Percentiles rank a stretch among this genome's conserved stretches.
Conservation (phyloP, 2,113 vertebrate species). For the Prinia subflava region DNA sequence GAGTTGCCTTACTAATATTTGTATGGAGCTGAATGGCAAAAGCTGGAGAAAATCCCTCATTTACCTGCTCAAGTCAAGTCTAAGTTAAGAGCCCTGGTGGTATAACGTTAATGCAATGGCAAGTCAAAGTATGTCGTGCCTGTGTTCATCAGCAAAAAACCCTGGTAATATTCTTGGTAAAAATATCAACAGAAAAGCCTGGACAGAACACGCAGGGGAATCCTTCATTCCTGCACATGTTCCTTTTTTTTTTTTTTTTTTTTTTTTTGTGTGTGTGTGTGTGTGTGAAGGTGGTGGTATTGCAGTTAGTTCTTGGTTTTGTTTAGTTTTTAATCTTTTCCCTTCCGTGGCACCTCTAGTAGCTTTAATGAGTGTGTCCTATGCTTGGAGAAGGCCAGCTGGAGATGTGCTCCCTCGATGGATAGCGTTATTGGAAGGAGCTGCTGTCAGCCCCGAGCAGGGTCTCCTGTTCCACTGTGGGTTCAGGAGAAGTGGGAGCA, state of each 20-base stretch:
- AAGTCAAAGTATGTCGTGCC: neutral
- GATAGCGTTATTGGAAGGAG: rapidly evolving
- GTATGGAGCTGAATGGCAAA: neutral
- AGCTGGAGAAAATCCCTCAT: neutral
- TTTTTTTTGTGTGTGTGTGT: rapidly evolving
- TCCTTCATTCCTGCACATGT: neutral
- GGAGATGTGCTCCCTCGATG: neutral
- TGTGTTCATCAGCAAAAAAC: neutral
- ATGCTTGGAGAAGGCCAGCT: neutral
- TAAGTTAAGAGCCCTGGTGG: neutral
- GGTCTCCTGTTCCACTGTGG: neutral
- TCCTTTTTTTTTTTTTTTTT: neutral
- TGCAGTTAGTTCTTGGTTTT: neutral
- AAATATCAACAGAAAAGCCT: neutral
- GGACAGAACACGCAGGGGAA: neutral
- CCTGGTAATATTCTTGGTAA: neutral
- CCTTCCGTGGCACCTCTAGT: neutral
- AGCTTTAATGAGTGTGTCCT: neutral
- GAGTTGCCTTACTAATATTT: neutral
- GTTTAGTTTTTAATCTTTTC: neutral
- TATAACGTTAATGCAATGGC: neutral
- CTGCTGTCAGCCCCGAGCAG: neutral
- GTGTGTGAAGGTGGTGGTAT: rapidly evolving
- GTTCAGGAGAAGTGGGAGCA: neutral
- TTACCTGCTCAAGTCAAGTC: neutral